Evolutionary conservation across 2,888 invertebrate species (phyloP).

Genomic region (Pterostichus niger): DNA sequence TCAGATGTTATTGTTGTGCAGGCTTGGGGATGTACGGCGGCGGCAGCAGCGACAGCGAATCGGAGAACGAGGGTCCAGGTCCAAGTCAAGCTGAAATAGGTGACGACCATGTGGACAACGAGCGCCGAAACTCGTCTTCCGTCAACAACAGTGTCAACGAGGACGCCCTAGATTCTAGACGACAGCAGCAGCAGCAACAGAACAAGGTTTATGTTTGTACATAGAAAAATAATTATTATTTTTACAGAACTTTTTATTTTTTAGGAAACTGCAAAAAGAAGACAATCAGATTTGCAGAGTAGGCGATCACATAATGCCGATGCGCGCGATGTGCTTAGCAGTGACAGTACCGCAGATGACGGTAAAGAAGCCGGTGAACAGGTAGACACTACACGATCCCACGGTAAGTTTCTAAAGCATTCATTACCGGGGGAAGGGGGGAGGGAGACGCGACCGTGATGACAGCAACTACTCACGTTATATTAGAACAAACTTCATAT

Average conservation of each 20-base stretch:
- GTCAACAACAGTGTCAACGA: constrained; percentile 26
- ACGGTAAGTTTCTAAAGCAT: constrained; percentile 73
- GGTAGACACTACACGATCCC: constrained; percentile 74
- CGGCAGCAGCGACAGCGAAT: constrained; percentile 80
- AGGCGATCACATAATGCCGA: constrained; percentile 23
- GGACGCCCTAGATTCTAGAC: constrained; percentile 23
- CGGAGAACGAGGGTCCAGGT: constrained; percentile 24
- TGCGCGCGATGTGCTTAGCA: constrained; percentile 72
- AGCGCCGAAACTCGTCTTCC: constrained; percentile 10
- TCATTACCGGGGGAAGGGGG: constrained; percentile 35
- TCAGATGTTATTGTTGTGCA: constrained; percentile 73
- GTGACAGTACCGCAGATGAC: constrained; percentile 74
- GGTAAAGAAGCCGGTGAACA: constrained; percentile 76
- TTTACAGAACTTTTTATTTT: not conserved
- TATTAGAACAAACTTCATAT: constrained; percentile 10
- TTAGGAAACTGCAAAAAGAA: constrained; percentile 8
- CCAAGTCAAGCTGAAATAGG: constrained; percentile 1
- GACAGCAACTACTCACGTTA: not conserved
- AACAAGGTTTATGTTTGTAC: constrained; percentile 1
- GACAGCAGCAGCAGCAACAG: constrained; percentile 27
- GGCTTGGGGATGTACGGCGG: constrained; percentile 92
- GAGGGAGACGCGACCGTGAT: constrained; percentile 32
- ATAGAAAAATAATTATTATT: constrained; percentile 7
- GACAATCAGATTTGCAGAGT: constrained; percentile 28
- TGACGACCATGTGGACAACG: constrained; percentile 27